These are phyloP conservation scores for Rhagonycha lutea DNA, from an alignment of 2,888 invertebrate species.

Conservation along the genomic window DNA sequence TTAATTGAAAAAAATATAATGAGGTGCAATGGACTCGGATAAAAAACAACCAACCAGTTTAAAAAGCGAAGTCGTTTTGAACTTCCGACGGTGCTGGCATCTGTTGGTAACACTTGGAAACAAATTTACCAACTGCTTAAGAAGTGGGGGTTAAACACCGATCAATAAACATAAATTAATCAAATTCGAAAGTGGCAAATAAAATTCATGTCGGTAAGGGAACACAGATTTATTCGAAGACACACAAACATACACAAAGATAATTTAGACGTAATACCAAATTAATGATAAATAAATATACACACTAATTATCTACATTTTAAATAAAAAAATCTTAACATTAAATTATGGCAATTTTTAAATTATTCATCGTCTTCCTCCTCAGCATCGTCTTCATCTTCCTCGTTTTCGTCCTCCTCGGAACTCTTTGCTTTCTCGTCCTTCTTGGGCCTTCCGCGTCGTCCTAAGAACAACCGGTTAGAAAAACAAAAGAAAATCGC, in stretches of 20 bases:
- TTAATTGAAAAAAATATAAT: background rate
- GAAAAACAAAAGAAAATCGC: background rate
- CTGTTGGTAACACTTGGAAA: background rate
- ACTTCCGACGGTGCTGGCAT: background rate
- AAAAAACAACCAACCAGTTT: background rate
- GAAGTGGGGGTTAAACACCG: background rate
- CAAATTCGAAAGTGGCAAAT: background rate
- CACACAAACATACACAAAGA: background rate
- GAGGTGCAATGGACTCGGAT: background rate
- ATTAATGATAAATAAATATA: background rate
- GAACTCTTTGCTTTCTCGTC: slow-evolving; percentile 51
- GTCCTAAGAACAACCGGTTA: slow-evolving; percentile 36
- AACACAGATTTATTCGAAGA: background rate
- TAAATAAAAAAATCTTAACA: background rate
- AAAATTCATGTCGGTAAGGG: background rate
- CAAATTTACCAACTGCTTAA: background rate
- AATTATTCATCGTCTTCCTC: slow-evolving; percentile 48
- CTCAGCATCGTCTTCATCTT: slow-evolving; percentile 43
- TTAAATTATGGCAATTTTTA: background rate
- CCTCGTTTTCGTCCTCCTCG: slow-evolving; percentile 53
- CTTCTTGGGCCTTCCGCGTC: slow-evolving; percentile 57
- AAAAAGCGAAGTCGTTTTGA: background rate
- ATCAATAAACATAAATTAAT: background rate
- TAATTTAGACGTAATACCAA: background rate
- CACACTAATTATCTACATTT: slow-evolving; percentile 2